These are phyloP conservation scores for Mallotus villosus DNA, from an alignment of 2,797 vertebrate species.

Conservation along the genomic window DNA sequence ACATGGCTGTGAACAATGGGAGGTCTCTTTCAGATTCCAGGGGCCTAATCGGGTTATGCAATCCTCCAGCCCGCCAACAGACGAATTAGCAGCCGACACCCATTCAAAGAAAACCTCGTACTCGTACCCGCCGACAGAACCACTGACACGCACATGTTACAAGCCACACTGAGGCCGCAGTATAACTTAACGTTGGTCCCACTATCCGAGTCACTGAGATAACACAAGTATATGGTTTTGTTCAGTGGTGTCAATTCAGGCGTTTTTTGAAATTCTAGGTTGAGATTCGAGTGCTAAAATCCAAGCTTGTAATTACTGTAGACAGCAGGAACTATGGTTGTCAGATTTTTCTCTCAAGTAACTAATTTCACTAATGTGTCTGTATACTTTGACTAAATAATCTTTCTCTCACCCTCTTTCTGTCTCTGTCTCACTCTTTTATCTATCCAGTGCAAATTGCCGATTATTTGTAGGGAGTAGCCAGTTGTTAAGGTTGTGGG, in stretches of 20 bases:
- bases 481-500: neutral
- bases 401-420: neutral
- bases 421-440: neutral
- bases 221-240: conserved; percentile 2
- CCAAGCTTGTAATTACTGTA: neutral
- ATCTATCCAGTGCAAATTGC: neutral
- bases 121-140: neutral
- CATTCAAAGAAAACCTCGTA: neutral
- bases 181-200: too few relatives aligned
- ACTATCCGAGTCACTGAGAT: too few relatives aligned
- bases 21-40: conserved; percentile 23
- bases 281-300: neutral
- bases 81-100: neutral
- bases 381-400: neutral
- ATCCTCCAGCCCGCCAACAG: conserved; percentile 9
- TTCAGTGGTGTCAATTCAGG: neutral
- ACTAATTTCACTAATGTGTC: neutral
- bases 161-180: neutral
- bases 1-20: conserved; percentile 40
- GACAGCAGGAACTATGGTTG: neutral
- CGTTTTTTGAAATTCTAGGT: neutral
- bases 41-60: conserved; percentile 24
- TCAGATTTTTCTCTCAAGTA: neutral
- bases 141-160: neutral
- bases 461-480: neutral